Base-by-base conservation (phyloP, 2,113 vertebrate species). In the Zosterops hypoxanthus region DNA sequence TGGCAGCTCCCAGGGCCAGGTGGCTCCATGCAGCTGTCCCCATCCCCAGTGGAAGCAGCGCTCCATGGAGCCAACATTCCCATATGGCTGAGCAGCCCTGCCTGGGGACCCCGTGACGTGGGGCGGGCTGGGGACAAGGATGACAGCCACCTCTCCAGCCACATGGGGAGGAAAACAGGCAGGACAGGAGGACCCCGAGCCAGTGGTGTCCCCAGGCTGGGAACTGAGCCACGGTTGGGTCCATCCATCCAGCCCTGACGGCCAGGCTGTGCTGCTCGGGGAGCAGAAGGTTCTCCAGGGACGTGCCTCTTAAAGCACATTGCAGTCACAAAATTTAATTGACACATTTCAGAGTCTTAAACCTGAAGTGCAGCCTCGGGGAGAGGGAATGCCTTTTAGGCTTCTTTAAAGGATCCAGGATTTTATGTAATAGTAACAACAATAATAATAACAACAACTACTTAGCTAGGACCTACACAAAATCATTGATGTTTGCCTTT, bases 401-500 rank as follows among this genome's bases (percentile, higher is more conserved):
- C 70, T 85, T 69, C 50, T 87, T 81, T 77, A 55, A 90, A 85
- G 63, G 84, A 91, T 84, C 52, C 76, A 57, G 80, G 63, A n/a
- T 73, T 94, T 94, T 65, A 41, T 36, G 42, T 88, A 53, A 86
- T 73, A 66, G 61, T 46, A 65, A 55, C 36, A 41, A 28, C 42
- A 61, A 29, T 68, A 23, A 25, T 64, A 86, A 70, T n/a, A 70
- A 36, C 24, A 55, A 86, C 77, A 82, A 71, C 59, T 95, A 90
- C 82, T 95, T 94, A 85, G 83, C 78, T 53, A 70, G 75, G 81
- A 80, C 96, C 90, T 79, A 72, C 89, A 95, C 59, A 66, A 61
- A 95, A 95, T 96, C 91, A 89, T 87, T 91, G 84, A 65, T 91
- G 86, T 96, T 95, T 95, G 80, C 86, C 91, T 93, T 95, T 92